Evolutionary conservation across 2,888 invertebrate genomes (phyloP).

Genomic region (Orthosia gracilis): DNA sequence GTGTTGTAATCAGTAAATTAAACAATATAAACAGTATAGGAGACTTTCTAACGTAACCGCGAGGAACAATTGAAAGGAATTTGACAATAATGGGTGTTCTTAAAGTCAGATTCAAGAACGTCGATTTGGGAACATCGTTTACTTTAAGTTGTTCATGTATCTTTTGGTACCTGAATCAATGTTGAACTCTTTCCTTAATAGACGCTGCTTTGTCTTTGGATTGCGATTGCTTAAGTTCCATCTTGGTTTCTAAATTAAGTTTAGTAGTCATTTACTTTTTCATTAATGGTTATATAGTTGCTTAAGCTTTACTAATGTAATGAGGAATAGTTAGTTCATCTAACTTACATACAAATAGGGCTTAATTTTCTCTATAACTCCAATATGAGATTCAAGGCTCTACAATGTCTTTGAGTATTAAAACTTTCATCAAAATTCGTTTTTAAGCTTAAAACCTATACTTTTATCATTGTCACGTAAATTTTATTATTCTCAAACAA

Average conservation of each 20-base stretch:
- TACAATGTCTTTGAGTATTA: not conserved
- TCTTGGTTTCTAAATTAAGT: not conserved
- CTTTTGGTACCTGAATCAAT: conserved; percentile 38
- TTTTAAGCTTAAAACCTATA: not conserved
- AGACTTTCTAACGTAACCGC: conserved; percentile 60
- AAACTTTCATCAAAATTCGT: too few relatives aligned
- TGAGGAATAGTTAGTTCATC: not conserved
- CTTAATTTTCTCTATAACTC: not conserved
- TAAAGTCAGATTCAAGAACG: conserved; percentile 50
- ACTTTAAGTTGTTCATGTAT: conserved; percentile 54
- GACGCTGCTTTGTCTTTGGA: conserved; percentile 12
- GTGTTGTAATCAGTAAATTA: conserved; percentile 69
- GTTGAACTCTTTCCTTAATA: conserved; percentile 32
- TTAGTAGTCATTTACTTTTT: not conserved
- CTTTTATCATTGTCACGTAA: not conserved
- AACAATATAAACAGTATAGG: conserved; percentile 64
- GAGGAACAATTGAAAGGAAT: conserved; percentile 60
- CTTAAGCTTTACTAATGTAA: not conserved
- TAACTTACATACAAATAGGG: not conserved
- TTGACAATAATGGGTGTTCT: conserved; percentile 65
- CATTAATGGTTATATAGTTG: not conserved
- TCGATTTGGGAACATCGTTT: conserved; percentile 49
- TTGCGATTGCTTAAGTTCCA: not conserved
- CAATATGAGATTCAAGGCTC: not conserved
- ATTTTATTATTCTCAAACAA: not conserved